A percentile compares a stretch with the other conserved stretches of the same genome.
These are phyloP conservation scores for Micropoecilia bifurca DNA, from an alignment of 2,797 vertebrate genomes.

Conservation along the genomic window DNA sequence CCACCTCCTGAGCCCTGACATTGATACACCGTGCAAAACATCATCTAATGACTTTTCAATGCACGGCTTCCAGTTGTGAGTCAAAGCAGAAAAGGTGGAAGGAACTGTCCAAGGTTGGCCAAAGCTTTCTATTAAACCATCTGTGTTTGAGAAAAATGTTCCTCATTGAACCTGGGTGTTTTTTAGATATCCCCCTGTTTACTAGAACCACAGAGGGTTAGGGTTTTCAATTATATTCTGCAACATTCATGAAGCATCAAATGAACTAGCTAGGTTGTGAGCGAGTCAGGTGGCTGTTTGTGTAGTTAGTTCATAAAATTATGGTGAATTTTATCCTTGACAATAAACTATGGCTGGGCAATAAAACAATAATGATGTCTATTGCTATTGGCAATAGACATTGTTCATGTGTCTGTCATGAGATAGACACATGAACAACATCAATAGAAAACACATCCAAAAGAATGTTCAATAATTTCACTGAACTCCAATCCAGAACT, in stretches of 20 bases:
- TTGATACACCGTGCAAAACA: neutral
- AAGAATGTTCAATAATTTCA: neutral
- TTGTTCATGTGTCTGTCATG: too few relatives aligned
- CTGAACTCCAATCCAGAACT: neutral
- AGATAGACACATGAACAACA: neutral
- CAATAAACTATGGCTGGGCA: too few relatives aligned
- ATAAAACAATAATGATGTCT: too few relatives aligned
- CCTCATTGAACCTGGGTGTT: neutral
- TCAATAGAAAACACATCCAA: neutral
- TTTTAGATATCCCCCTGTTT: neutral
- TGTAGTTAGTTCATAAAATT: neutral
- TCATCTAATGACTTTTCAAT: neutral
- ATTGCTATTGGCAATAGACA: too few relatives aligned
- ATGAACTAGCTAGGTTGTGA: neutral
- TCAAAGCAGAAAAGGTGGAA: constrained; percentile 1
- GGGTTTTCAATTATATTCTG: too few relatives aligned
- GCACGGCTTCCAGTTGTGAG: neutral
- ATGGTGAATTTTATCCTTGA: neutral
- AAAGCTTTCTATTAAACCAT: neutral
- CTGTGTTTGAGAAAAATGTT: neutral
- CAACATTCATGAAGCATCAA: neutral
- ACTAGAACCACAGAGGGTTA: neutral
- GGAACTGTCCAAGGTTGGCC: neutral
- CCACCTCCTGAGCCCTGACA: neutral
- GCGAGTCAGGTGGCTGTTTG: neutral